A percentile compares a stretch with the other conserved stretches of the same genome.
These are phyloP conservation scores for Coregonus suidteri DNA, from an alignment of 2,797 vertebrate genomes.

Conservation along the genomic window DNA sequence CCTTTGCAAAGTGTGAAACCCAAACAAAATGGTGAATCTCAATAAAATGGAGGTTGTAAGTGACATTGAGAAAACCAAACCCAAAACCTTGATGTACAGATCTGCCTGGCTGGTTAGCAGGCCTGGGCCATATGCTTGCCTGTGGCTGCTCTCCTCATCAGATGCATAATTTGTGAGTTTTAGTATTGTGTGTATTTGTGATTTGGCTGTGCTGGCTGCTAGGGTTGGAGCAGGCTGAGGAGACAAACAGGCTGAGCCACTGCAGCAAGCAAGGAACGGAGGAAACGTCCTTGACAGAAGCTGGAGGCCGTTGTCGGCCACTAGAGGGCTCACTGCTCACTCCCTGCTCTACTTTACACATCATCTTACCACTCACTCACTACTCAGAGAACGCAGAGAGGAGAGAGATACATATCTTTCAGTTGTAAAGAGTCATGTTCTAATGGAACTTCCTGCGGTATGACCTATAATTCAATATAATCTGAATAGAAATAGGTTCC, in stretches of 20 bases:
- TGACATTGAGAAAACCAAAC: not conserved
- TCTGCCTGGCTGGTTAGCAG: not conserved
- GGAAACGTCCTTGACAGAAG: not conserved
- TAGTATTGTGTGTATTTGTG: too few species aligned
- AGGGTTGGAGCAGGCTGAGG: not conserved
- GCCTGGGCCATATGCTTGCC: not conserved
- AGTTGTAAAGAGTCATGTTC: not conserved
- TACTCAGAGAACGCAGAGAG: not conserved
- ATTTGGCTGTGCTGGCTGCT: not conserved
- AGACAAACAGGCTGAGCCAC: not conserved
- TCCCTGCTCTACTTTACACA: not conserved
- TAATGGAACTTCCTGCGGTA: not conserved
- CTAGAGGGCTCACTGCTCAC: slow-evolving; percentile 2
- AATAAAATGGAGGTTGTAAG: not conserved
- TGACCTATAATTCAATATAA: not conserved
- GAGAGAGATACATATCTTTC: not conserved
- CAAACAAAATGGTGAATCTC: not conserved
- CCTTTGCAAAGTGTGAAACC: not conserved
- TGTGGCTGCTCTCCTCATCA: not conserved
- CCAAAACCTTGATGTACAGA: not conserved
- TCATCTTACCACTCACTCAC: not conserved
- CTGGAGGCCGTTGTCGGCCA: not conserved
- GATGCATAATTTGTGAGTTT: not conserved
- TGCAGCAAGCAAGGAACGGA: not conserved
- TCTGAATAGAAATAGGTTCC: not conserved